These are phyloP conservation scores for rabbit (Oryctolagus cuniculus) DNA, from an alignment of 2,113 vertebrate genomes.

Conservation along the genomic window DNA sequence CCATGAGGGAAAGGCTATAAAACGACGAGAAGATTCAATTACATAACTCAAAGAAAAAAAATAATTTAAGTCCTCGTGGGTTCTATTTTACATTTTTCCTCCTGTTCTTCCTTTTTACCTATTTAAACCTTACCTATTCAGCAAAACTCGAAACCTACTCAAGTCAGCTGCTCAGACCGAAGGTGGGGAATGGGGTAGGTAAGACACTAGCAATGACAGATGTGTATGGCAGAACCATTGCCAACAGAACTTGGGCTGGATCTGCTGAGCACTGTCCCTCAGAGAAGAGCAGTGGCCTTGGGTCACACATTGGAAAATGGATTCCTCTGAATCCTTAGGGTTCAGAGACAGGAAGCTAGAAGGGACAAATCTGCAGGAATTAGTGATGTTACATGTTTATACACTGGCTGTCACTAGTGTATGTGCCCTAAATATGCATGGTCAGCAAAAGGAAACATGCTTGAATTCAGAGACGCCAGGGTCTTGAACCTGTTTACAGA, in stretches of 20 bases:
- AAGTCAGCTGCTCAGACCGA: conserved; percentile 76
- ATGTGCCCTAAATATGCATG: accelerated
- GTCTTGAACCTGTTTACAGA: background rate
- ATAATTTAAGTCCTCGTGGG: conserved; percentile 33
- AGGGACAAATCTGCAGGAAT: background rate
- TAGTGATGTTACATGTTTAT: background rate
- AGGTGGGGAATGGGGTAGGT: conserved; percentile 44
- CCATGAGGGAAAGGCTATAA: conserved; percentile 55
- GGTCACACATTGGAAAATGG: background rate
- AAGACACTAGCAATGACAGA: background rate
- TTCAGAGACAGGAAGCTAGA: background rate
- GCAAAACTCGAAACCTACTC: conserved; percentile 80
- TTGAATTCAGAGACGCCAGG: background rate
- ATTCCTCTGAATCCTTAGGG: background rate
- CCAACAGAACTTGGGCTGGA: background rate
- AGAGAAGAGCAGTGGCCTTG: background rate
- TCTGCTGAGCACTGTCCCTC: background rate
- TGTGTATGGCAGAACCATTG: conserved; percentile 63
- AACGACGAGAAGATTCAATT: background rate
- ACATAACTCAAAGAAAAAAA: conserved; percentile 66
- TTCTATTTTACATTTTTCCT: conserved; percentile 48
- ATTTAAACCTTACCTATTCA: conserved; percentile 79
- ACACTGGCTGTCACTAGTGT: background rate
- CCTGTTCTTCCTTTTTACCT: conserved; percentile 44
- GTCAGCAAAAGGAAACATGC: background rate